Percentiles rank a stretch among this genome's conserved stretches.
These are phyloP conservation scores for Cerastis rubricosa DNA, from an alignment of 2,888 invertebrate species.

Conservation along the genomic window DNA sequence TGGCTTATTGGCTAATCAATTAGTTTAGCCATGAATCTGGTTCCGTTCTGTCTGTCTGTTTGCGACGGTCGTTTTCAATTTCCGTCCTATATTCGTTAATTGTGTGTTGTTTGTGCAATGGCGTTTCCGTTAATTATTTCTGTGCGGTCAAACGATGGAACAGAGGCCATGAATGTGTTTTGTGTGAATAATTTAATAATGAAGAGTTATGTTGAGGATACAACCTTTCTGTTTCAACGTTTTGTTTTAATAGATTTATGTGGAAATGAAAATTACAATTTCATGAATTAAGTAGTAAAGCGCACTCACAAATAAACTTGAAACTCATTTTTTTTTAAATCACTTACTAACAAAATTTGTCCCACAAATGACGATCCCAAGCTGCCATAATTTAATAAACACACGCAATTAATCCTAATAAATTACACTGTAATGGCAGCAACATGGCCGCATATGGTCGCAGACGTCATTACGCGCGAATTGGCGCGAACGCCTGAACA, in stretches of 20 bases:
- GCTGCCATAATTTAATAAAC: slow-evolving; percentile 6
- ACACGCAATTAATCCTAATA: slow-evolving; percentile 37
- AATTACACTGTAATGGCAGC: slow-evolving; percentile 42
- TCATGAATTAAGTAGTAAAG: neutral
- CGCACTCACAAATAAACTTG: neutral
- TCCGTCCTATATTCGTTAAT: slow-evolving; percentile 57
- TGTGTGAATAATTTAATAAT: neutral
- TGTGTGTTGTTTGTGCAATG: slow-evolving; percentile 47
- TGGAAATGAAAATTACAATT: neutral
- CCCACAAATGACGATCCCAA: neutral
- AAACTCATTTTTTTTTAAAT: neutral
- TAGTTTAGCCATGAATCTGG: slow-evolving; percentile 31
- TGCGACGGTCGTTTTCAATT: slow-evolving; percentile 16
- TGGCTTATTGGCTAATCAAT: slow-evolving; percentile 41
- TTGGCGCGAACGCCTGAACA: slow-evolving; percentile 61
- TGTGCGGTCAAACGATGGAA: slow-evolving; percentile 41
- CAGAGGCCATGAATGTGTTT: slow-evolving; percentile 11
- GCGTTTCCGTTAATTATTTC: slow-evolving; percentile 57
- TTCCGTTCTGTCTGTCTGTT: slow-evolving; percentile 39
- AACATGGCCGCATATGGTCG: slow-evolving; percentile 52
- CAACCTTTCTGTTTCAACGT: neutral
- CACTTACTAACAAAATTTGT: neutral
- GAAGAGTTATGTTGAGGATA: neutral
- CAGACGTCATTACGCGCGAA: slow-evolving; percentile 58
- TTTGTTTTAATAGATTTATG: neutral